Percentiles rank a stretch among this genome's conserved stretches.
Conservation (phyloP, 2,113 vertebrate species). For the Leptobrachium ailaonicum region DNA sequence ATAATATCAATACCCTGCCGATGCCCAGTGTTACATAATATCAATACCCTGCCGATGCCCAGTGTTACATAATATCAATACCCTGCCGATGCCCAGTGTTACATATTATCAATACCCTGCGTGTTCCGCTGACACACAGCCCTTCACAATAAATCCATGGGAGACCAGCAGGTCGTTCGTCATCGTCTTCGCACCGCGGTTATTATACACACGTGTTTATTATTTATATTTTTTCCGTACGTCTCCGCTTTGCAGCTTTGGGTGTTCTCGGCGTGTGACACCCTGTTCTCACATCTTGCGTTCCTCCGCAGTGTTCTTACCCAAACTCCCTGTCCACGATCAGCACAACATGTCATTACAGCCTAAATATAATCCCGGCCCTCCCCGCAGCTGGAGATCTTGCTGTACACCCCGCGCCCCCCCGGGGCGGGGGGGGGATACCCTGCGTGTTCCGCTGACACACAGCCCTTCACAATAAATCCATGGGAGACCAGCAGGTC, state of each 20-base stretch:
- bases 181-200: not conserved
- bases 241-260: not conserved
- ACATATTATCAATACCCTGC: no score
- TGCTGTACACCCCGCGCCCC: not conserved
- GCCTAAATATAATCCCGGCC: constrained; percentile 36
- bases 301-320: constrained; percentile 10
- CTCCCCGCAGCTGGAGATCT: constrained; percentile 34
- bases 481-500: not conserved
- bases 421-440: not conserved
- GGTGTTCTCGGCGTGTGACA: not conserved
- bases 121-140: not conserved
- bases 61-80: no score
- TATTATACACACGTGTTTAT: not conserved
- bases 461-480: not conserved
- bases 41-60: no score
- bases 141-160: not conserved
- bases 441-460: not conserved
- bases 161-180: not conserved
- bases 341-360: constrained; percentile 38
- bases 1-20: no score
- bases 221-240: not conserved
- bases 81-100: no score
- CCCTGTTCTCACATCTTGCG: not conserved
- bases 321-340: not conserved
- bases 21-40: no score